Percentiles rank a stretch among this genome's conserved stretches.
phyloP scores from a whole-genome alignment of 2,888 invertebrate species.

The Candidula unifasciata region DNA sequence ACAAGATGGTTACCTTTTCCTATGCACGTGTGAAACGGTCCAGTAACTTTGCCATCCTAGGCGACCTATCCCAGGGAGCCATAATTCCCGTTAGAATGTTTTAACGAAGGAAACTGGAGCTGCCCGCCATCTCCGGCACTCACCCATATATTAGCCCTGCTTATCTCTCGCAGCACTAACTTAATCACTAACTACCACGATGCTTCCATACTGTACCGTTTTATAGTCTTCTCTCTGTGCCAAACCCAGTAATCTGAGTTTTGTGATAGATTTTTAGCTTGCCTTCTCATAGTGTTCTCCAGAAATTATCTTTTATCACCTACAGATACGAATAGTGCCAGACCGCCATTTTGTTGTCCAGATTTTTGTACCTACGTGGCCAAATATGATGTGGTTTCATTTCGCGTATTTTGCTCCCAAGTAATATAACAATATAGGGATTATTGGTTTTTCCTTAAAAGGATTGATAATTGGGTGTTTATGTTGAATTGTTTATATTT shows the following conservation, averaged over 20 bases:
- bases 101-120: slow-evolving; percentile 5
- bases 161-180: neutral
- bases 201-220: neutral
- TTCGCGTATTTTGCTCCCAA: too few species aligned
- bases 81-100: slow-evolving; percentile 16
- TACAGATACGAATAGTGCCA: neutral
- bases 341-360: neutral
- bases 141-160: slow-evolving; percentile 14
- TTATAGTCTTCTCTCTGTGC: neutral
- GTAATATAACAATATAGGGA: too few species aligned
- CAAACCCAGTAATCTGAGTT: neutral
- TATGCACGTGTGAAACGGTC: neutral
- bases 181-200: neutral
- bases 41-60: neutral
- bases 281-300: neutral
- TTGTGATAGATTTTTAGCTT: too few species aligned
- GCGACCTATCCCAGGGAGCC: neutral
- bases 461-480: too few species aligned
- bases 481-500: too few species aligned
- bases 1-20: neutral
- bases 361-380: neutral
- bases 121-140: slow-evolving; percentile 1
- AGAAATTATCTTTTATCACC: slow-evolving; percentile 14
- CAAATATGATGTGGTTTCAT: too few species aligned
- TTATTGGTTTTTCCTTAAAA: too few species aligned